Base-by-base conservation (phyloP, 2,888 invertebrate species). In the Parasteatoda lunata region DNA sequence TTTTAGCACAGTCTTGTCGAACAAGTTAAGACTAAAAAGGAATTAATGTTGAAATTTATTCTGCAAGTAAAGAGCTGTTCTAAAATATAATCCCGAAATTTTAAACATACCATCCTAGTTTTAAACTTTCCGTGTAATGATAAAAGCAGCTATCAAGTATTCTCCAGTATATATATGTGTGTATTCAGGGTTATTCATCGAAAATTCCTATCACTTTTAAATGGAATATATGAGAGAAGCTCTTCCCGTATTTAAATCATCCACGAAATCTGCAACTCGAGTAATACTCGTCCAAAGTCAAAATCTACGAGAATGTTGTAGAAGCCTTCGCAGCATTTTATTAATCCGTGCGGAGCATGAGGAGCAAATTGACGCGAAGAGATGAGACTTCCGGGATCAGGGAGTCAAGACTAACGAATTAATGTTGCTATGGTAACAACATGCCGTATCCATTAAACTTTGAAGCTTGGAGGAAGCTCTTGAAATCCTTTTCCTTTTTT, bases 381-480 rank as follows among this genome's bases (percentile, higher is more conserved):
- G 69, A 59, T 59, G 70, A 59, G 78, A 70, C 78, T 78, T 78
- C 69, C 69, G 70, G 54, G 78, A 78, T 70, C 59, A 52, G 11
- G 52, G 30, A 54, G n/a, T 54, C 77, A 54, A 78, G 59, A 47
- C 47, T 78, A 48, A 78, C 72, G 73, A 80, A 73, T 80, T 72
- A 73, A 65, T 68, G 80, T 80, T 66, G 64, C 73, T 65, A 80
- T 80, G 73, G 80, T n/a, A 66, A 80, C 80, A 52, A 51, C 52
- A 66, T 80, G 72, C 72, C 47, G 48, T 80, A 49, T 66, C 80
- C 72, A 80, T 80, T 80, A 80, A 80, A 66, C 59, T 9, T 4
- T 6, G 59, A 59, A 59, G 59, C 59, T 59, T 59, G 7, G n/a
- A 59, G 59, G 59, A 8, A 59, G 59, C 59, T 59, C 8, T 59